Base-by-base conservation (phyloP, 2,888 invertebrate species). In the Branchinecta sandiegonensis region DNA sequence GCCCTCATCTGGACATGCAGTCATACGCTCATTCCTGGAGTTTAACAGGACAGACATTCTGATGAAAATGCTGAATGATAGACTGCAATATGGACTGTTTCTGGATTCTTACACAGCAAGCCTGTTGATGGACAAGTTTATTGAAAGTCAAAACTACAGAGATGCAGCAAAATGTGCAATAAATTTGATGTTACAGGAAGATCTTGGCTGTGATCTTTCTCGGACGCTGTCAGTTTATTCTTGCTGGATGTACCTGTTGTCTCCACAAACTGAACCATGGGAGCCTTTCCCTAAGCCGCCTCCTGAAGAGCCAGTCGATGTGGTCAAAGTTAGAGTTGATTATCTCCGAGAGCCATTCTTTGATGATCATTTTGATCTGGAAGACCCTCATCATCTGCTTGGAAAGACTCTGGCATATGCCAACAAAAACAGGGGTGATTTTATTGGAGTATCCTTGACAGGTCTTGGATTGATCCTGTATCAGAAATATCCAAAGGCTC, bases 291-390 rank as follows among this genome's bases (percentile, higher is more conserved):
- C 66, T 23, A 65, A 68, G 50, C 70, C 69, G 9, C 69, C 71
- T 13, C 68, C 73, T 65, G 74, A 73, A 56, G 74, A 76, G 65
- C 74, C 74, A 48, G 75, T 74, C 47, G 75, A 76, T 64, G 76
- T 74, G 76, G 79, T 85, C 46, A 88, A 86, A 79, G 82, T 93
- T 10, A 82, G 93, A 73, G 85, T 95, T 0, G 83, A 82, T 70
- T 94, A 83, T 76, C 75, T 97, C 56, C 83, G 88, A 74, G 92
- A 93, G 76, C 85, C 87, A 0, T 90, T 83, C 76, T 87, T 87
- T 78, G 94, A 95, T 80, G 88, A 90, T 75, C 94, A 95, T 77
- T 92, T 93, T 79, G 93, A 93, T 78, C 81, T 94, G 23, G 83
- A 78, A 70, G 86, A 90, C 72, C 83, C 86, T 8, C 77, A 82